These are phyloP conservation scores for Corapipo altera DNA, from an alignment of 2,113 vertebrate species.

Conservation along the genomic window DNA sequence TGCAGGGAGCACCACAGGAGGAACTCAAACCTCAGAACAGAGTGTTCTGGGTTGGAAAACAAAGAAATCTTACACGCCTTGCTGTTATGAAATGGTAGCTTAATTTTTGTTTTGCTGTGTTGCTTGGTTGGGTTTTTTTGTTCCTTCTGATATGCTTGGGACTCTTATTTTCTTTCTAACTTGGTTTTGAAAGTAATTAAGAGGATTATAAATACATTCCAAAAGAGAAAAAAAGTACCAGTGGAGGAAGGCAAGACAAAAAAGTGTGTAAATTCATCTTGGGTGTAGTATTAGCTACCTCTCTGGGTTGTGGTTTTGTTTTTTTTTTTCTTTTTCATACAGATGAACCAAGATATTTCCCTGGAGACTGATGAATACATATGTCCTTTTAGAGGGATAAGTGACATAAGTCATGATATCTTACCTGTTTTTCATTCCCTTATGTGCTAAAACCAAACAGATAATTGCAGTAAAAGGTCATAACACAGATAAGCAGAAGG, in stretches of 20 bases:
- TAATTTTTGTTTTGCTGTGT: neutral
- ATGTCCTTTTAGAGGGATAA: neutral
- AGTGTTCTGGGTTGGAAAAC: constrained; percentile 1
- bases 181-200: neutral
- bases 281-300: neutral
- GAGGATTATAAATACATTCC: neutral
- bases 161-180: neutral
- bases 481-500: neutral
- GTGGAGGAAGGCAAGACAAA: neutral
- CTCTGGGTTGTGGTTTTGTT: neutral
- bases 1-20: neutral
- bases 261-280: neutral
- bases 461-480: neutral
- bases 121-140: neutral
- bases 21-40: neutral
- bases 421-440: neutral
- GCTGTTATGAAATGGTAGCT: neutral
- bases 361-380: neutral
- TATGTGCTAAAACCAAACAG: neutral
- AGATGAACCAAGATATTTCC: neutral
- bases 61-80: neutral
- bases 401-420: neutral
- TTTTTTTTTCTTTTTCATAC: neutral
- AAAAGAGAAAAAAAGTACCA: neutral
- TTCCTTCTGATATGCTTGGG: neutral